Conservation (phyloP, 2,888 invertebrate genomes). For the Mythimna impura region DNA sequence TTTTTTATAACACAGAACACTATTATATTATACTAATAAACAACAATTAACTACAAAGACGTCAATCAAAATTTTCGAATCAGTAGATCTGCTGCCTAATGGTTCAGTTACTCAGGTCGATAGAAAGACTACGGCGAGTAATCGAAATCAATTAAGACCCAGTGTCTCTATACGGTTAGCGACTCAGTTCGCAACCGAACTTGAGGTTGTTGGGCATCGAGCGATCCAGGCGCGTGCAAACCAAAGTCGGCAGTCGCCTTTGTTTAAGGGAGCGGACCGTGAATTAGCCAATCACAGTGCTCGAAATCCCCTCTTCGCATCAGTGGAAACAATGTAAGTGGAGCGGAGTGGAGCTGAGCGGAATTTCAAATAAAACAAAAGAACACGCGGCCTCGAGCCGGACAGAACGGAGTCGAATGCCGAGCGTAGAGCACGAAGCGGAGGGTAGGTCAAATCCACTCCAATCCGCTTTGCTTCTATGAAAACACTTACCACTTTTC, state of each 20-base stretch:
- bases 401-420: too few species aligned
- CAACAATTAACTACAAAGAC: not conserved
- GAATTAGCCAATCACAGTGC: too few species aligned
- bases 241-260: not conserved
- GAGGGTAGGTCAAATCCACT: too few species aligned
- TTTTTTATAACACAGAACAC: slow-evolving; percentile 6
- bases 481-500: too few species aligned
- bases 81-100: not conserved
- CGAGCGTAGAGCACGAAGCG: too few species aligned
- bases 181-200: not conserved
- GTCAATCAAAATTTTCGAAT: not conserved
- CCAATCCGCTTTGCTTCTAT: too few species aligned
- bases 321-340: too few species aligned
- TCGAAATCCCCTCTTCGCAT: too few species aligned
- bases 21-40: slow-evolving; percentile 22
- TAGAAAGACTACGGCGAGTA: not conserved
- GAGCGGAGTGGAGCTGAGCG: too few species aligned
- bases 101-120: not conserved
- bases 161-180: not conserved
- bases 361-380: too few species aligned
- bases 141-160: not conserved
- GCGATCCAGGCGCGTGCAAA: not conserved
- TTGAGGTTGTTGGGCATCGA: not conserved
- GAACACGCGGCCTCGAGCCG: too few species aligned
- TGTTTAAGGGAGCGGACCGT: too few species aligned